These are phyloP conservation scores for Ditula angustiorana DNA, from an alignment of 2,888 invertebrate species.

Conservation along the genomic window DNA sequence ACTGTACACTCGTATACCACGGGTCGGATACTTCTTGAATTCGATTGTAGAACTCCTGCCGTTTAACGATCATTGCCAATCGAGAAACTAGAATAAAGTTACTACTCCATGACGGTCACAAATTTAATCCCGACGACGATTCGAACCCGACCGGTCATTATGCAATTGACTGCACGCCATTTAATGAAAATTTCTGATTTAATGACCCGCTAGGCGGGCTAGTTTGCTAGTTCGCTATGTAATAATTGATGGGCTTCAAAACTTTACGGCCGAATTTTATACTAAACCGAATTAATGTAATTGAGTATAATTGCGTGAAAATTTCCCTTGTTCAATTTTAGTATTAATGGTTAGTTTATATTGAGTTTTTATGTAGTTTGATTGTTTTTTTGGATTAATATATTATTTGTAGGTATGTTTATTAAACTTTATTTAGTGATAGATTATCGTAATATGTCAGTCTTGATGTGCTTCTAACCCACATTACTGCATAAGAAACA, in stretches of 20 bases:
- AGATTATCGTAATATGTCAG: too few species aligned
- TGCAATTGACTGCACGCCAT: constrained; percentile 63
- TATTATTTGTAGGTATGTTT: too few species aligned
- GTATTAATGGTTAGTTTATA: too few species aligned
- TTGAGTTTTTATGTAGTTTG: too few species aligned
- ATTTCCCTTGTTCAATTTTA: too few species aligned
- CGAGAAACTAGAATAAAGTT: constrained; percentile 16
- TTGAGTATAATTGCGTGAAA: neutral
- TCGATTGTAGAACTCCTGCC: constrained; percentile 1
- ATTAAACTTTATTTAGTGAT: too few species aligned
- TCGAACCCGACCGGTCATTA: constrained; percentile 52
- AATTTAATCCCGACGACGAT: constrained; percentile 18
- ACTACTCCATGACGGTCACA: constrained; percentile 22
- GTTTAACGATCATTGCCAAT: constrained; percentile 7
- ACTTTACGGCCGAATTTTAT: neutral
- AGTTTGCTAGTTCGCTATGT: neutral
- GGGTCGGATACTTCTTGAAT: neutral
- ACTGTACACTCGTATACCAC: too few species aligned
- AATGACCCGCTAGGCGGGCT: constrained; percentile 37
- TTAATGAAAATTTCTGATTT: constrained; percentile 50
- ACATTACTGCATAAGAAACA: too few species aligned
- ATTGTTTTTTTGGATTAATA: too few species aligned
- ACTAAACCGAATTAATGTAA: neutral
- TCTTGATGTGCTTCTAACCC: too few species aligned
- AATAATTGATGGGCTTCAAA: constrained; percentile 22